These are phyloP conservation scores for Mercenaria mercenaria DNA, from an alignment of 1,140 invertebrate species.

Conservation along the genomic window DNA sequence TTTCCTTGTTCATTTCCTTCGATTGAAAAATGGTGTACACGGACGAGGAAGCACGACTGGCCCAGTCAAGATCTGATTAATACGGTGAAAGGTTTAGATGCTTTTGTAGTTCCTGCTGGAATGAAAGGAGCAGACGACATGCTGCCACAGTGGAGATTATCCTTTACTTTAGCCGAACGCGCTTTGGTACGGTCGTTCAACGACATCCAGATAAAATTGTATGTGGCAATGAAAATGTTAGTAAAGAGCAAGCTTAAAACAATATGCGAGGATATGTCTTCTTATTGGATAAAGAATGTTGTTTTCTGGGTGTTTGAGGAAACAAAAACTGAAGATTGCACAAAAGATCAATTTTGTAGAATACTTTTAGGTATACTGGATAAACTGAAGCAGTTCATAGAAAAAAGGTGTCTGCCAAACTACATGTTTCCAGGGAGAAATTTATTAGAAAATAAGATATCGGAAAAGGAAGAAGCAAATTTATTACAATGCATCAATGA, in stretches of 20 bases:
- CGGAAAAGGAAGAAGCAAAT: neutral
- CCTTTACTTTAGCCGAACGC: neutral
- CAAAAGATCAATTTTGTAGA: neutral
- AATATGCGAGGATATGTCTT: neutral
- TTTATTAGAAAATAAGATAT: neutral
- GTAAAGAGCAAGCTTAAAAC: neutral
- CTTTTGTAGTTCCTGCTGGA: constrained; percentile 23
- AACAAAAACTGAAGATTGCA: neutral
- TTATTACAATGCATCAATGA: neutral
- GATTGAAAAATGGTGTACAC: neutral
- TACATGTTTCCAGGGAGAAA: constrained; percentile 42
- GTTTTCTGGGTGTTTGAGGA: constrained; percentile 29
- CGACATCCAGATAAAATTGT: constrained; percentile 39
- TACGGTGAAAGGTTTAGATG: neutral
- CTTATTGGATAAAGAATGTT: constrained; percentile 41
- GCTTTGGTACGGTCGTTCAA: constrained; percentile 15
- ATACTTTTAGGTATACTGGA: neutral
- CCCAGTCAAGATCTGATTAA: neutral
- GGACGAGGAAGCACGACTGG: neutral
- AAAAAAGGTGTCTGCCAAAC: neutral
- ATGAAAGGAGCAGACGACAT: neutral
- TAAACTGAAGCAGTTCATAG: neutral
- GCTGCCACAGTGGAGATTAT: constrained; percentile 31
- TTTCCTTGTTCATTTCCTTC: neutral
- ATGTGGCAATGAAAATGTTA: constrained; percentile 26